Evolutionary conservation across 2,113 vertebrate species (phyloP).

Genomic region (Chloropsis hardwickii): DNA sequence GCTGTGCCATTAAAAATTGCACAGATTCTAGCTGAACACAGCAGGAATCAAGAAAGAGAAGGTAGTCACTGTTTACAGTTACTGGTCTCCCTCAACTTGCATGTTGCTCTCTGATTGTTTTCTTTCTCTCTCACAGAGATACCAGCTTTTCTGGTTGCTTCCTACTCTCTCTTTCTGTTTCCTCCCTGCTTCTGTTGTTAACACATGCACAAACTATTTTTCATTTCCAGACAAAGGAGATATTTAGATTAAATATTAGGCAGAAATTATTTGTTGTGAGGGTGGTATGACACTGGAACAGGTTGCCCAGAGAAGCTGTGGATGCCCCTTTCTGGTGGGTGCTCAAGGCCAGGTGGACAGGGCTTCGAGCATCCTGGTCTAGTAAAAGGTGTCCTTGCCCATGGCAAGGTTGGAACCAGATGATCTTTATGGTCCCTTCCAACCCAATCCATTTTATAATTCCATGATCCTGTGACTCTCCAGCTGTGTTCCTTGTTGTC

Average conservation of each 20-base stretch:
- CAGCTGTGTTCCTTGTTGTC: neutral
- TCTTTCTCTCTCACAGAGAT: neutral
- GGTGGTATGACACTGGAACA: neutral
- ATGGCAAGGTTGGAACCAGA: neutral
- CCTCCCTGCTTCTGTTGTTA: neutral
- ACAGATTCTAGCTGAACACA: neutral
- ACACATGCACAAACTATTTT: neutral
- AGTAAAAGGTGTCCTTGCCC: neutral
- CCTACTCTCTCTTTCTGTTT: neutral
- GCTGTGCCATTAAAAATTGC: neutral
- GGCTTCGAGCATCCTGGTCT: neutral
- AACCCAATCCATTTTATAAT: neutral
- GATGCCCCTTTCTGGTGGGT: neutral
- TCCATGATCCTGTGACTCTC: neutral
- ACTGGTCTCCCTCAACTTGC: neutral
- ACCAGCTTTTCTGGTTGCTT: neutral
- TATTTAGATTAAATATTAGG: neutral
- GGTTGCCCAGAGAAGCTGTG: neutral
- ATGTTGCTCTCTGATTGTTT: neutral
- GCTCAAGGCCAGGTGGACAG: neutral
- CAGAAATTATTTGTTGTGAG: neutral
- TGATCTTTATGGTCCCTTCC: neutral
- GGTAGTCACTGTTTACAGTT: neutral
- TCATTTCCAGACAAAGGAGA: neutral
- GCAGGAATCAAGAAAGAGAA: neutral